Percentiles rank a stretch among this genome's conserved stretches.
Evolutionary conservation across 2,113 vertebrate genomes (phyloP).

Genomic region (Gallinago jamesoni): DNA sequence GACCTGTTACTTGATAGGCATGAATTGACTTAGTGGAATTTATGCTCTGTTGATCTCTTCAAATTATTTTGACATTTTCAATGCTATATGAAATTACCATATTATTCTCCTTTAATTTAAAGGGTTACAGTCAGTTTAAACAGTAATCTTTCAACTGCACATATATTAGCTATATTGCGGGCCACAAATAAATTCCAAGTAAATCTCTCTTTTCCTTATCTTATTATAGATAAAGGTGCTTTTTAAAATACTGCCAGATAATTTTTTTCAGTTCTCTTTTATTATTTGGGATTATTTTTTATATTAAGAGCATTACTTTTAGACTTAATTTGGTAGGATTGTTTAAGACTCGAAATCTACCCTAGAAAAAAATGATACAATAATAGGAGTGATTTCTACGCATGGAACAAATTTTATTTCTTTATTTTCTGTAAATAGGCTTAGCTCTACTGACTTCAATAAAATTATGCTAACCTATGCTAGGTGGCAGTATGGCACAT

Average conservation of each 20-base stretch:
- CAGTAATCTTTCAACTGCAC: neutral
- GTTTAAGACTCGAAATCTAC: neutral
- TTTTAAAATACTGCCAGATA: neutral
- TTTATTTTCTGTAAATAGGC: neutral
- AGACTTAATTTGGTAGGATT: neutral
- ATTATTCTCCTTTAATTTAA: neutral
- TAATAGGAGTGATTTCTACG: neutral
- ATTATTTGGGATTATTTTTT: neutral
- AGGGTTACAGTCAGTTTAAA: neutral
- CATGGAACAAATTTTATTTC: neutral
- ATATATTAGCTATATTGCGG: neutral
- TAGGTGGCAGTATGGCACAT: neutral
- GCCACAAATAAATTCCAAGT: neutral
- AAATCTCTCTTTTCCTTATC: neutral
- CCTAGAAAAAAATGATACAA: neutral
- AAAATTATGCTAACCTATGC: neutral
- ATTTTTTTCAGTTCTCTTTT: neutral
- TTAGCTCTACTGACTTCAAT: neutral
- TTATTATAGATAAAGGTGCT: neutral
- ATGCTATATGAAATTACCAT: neutral
- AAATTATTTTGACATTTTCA: slow-evolving; percentile 5
- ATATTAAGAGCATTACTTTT: neutral
- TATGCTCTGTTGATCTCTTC: neutral
- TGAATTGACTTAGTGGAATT: neutral
- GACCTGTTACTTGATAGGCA: neutral